Evolutionary conservation across 2,888 invertebrate species (phyloP).

Genomic region (Electrophaes corylata): DNA sequence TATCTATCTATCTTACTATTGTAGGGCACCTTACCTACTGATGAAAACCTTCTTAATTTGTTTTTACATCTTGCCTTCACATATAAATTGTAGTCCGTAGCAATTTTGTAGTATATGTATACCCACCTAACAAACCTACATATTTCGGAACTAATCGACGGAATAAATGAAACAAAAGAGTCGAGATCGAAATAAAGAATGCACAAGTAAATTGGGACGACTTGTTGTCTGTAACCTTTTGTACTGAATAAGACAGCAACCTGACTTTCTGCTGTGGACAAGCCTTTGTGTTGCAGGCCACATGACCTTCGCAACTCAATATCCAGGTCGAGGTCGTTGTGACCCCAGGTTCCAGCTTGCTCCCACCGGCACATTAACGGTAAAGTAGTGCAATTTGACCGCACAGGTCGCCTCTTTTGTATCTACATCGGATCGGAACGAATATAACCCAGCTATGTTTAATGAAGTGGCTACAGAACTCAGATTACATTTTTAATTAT

Average conservation of each 20-base stretch:
- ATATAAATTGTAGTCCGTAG: too few species aligned
- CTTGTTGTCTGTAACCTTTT: not conserved
- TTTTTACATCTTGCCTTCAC: too few species aligned
- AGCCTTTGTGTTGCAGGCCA: slow-evolving; percentile 48
- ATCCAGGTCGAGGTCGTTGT: slow-evolving; percentile 67
- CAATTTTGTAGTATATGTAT: too few species aligned
- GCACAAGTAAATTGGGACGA: too few species aligned
- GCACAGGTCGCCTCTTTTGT: slow-evolving; percentile 23
- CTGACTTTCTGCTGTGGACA: slow-evolving; percentile 33
- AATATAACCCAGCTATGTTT: not conserved
- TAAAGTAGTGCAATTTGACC: slow-evolving; percentile 42
- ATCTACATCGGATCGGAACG: slow-evolving; percentile 13
- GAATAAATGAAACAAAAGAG: too few species aligned
- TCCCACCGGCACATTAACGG: slow-evolving; percentile 47
- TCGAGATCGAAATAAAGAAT: too few species aligned
- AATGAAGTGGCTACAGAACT: slow-evolving; percentile 6
- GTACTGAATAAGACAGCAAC: slow-evolving; percentile 10
- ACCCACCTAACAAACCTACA: too few species aligned
- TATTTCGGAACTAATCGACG: too few species aligned
- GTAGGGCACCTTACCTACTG: too few species aligned
- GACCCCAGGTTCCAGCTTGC: slow-evolving; percentile 42
- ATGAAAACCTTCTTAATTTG: too few species aligned
- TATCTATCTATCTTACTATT: too few species aligned
- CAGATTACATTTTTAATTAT: too few species aligned
- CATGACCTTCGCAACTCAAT: slow-evolving; percentile 56